Percentiles rank a stretch among this genome's conserved stretches.
Conservation (phyloP, 2,888 invertebrate species). For the Phaonia tiefii region DNA sequence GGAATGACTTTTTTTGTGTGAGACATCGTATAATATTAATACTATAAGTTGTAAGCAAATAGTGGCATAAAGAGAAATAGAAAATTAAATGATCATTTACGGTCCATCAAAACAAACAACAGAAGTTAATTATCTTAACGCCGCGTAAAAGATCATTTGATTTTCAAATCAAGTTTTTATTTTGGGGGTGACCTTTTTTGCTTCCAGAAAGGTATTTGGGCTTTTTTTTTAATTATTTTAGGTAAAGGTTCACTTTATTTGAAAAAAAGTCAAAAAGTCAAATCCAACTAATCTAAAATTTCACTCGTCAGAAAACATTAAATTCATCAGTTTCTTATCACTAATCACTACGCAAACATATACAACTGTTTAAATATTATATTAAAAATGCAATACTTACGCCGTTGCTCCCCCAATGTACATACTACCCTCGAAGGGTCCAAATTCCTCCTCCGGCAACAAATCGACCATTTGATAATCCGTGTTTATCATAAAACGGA, state of each 20-base stretch:
- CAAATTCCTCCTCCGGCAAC: constrained; percentile 92
- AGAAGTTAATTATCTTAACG: neutral
- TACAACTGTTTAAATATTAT: neutral
- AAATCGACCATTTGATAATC: constrained; percentile 94
- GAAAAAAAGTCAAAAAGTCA: too few species aligned
- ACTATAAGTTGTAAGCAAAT: neutral
- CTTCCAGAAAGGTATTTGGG: too few species aligned
- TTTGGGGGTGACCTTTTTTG: too few species aligned
- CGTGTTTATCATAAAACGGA: constrained; percentile 94
- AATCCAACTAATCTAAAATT: too few species aligned
- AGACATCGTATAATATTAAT: neutral
- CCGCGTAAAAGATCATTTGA: neutral
- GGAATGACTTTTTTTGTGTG: neutral
- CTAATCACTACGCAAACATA: neutral
- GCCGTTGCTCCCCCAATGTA: constrained; percentile 95
- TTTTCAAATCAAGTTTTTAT: too few species aligned
- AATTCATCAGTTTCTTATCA: neutral
- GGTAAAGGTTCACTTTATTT: too few species aligned
- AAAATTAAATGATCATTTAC: neutral
- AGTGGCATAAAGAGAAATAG: neutral
- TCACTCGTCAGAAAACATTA: neutral
- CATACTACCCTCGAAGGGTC: constrained; percentile 95
- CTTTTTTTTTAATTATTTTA: too few species aligned
- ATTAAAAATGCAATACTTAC: constrained; percentile 83
- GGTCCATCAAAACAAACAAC: neutral